Conservation (phyloP, 2,888 invertebrate genomes). For the Venusia cambrica region DNA sequence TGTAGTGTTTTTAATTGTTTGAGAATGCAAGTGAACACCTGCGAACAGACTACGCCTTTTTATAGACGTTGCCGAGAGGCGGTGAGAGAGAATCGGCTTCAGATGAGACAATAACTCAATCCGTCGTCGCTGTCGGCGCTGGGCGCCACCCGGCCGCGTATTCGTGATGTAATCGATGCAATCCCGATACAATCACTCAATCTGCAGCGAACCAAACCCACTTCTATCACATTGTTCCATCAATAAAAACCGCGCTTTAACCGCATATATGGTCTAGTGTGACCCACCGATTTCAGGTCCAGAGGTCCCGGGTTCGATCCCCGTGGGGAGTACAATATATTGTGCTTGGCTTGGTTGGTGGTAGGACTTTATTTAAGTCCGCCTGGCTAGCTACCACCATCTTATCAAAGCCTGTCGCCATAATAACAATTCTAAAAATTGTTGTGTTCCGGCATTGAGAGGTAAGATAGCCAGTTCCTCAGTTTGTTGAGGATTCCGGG, state of each 20-base stretch:
- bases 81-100: conserved; percentile 32
- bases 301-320: no score
- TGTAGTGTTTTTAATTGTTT: no score
- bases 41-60: conserved; percentile 38
- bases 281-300: conserved; percentile 33
- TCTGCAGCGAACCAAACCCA: conserved; percentile 48
- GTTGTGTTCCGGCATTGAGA: no score
- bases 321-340: no score
- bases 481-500: no score
- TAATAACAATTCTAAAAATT: no score
- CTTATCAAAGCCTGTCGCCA: no score
- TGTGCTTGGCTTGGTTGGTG: no score
- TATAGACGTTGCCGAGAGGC: conserved; percentile 33
- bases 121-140: conserved; percentile 18
- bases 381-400: no score
- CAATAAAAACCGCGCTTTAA: conserved; percentile 48
- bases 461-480: no score
- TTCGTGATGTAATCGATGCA: conserved; percentile 52
- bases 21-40: conserved; percentile 44
- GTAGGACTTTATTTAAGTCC: no score
- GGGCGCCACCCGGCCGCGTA: conserved; percentile 31
- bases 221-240: conserved; percentile 59
- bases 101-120: conserved; percentile 64
- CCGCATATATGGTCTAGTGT: no score
- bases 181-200: conserved; percentile 52